A percentile compares a stretch with the other conserved stretches of the same genome.
Evolutionary conservation across 1,140 invertebrate genomes (phyloP).

Genomic region (Pseudomyrmex gracilis): DNA sequence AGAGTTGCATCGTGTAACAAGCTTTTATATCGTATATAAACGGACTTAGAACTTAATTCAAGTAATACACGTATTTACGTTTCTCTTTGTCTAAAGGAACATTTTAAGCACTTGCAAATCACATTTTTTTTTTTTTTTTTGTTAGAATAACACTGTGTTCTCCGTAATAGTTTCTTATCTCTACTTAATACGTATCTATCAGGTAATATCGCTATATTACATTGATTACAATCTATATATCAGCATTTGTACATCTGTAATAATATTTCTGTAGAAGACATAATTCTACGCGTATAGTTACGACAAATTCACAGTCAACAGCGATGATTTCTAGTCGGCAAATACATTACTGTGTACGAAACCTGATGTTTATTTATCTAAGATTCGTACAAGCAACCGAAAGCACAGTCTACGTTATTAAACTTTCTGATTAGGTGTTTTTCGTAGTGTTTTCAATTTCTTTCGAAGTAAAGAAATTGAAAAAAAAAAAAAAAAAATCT

Average conservation of each 20-base stretch:
- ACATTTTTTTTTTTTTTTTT: not conserved
- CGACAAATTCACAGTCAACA: slow-evolving; percentile 11
- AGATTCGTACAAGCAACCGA: not conserved
- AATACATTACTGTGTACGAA: not conserved
- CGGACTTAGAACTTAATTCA: not conserved
- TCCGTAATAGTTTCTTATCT: not conserved
- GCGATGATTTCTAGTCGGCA: slow-evolving; percentile 32
- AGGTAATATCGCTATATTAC: slow-evolving; percentile 23
- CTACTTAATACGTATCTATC: slow-evolving; percentile 21
- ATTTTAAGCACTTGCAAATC: not conserved
- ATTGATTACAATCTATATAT: slow-evolving; percentile 2
- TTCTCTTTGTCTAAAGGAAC: not conserved
- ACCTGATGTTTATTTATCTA: not conserved
- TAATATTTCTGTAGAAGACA: slow-evolving; percentile 39
- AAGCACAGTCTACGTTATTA: too few relatives aligned
- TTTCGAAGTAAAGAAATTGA: not conserved
- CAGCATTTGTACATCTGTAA: slow-evolving; percentile 46
- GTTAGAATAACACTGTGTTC: not conserved
- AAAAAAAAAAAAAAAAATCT: slow-evolving; percentile 8
- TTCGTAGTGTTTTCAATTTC: not conserved
- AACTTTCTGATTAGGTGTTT: too few relatives aligned
- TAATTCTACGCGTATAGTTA: slow-evolving; percentile 36
- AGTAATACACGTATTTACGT: slow-evolving; percentile 39
- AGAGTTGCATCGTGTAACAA: too few relatives aligned
- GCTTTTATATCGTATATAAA: not conserved